phyloP scores from a whole-genome alignment of 2,113 vertebrate genomes.

The Corydoras sp. region DNA sequence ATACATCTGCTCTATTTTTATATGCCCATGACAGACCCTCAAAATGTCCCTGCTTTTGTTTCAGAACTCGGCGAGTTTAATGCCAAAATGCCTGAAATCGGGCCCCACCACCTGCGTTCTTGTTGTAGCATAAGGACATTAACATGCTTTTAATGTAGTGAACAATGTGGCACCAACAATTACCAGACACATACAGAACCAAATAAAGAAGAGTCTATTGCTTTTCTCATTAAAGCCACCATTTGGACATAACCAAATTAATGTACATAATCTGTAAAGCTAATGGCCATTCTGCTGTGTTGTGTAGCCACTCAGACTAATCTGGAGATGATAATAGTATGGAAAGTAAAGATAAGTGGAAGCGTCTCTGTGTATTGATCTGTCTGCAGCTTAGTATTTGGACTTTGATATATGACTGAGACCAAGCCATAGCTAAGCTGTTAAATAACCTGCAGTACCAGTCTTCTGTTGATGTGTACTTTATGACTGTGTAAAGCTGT shows the following conservation, averaged over 20 bases:
- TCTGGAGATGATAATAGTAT: constrained; percentile 1
- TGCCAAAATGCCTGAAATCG: constrained; percentile 10
- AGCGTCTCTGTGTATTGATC: constrained; percentile 28
- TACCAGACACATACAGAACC: constrained; percentile 1
- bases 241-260: constrained; percentile 5
- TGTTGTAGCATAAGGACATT: neutral
- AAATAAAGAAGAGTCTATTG: neutral
- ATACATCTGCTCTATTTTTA: constrained; percentile 17
- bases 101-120: constrained; percentile 13
- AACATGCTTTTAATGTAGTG: constrained; percentile 13
- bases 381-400: constrained; percentile 3
- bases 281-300: constrained; percentile 6
- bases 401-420: constrained; percentile 6
- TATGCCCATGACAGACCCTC: constrained; percentile 4
- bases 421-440: constrained; percentile 2
- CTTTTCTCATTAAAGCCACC: neutral
- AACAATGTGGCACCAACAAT: constrained; percentile 2
- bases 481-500: neutral
- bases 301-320: constrained; percentile 6
- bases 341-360: constrained; percentile 18
- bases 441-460: constrained; percentile 13
- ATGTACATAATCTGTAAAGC: constrained; percentile 12
- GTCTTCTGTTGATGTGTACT: neutral
- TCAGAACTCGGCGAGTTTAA: constrained; percentile 14
- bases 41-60: constrained; percentile 14